Percentiles rank a stretch among this genome's conserved stretches.
These are phyloP conservation scores for Lepus oiostolus DNA, from an alignment of 2,797 vertebrate species.

Conservation along the genomic window DNA sequence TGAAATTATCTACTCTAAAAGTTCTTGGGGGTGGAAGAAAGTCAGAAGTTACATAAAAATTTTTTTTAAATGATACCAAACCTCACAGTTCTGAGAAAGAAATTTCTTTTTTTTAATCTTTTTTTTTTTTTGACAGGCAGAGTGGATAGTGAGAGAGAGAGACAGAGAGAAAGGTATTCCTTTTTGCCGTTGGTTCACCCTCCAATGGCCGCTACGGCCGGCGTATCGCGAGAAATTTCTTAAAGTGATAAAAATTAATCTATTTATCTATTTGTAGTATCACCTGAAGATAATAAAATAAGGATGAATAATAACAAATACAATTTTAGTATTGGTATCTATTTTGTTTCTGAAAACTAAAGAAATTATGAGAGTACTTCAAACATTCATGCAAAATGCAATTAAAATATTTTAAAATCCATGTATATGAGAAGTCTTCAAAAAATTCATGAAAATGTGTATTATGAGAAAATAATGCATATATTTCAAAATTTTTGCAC, in stretches of 20 bases:
- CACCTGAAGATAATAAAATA: background rate
- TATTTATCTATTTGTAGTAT: background rate
- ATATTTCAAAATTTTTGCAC: too few relatives aligned
- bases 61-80: constrained; percentile 4
- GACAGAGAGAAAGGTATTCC: too few relatives aligned
- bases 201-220: too few relatives aligned
- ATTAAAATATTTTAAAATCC: too few relatives aligned
- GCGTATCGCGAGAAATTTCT: background rate
- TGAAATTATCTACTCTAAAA: constrained; percentile 13
- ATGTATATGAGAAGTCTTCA: too few relatives aligned
- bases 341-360: background rate
- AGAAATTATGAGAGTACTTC: background rate
- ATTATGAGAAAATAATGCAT: too few relatives aligned
- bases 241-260: background rate
- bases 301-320: background rate
- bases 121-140: too few relatives aligned
- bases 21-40: background rate
- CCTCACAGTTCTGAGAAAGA: background rate
- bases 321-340: background rate
- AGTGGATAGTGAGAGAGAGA: too few relatives aligned
- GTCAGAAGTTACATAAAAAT: background rate
- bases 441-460: too few relatives aligned
- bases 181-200: too few relatives aligned
- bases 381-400: too few relatives aligned
- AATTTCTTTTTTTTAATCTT: background rate